phyloP scores from a whole-genome alignment of 2,113 vertebrate species.

The Sardina pilchardus region DNA sequence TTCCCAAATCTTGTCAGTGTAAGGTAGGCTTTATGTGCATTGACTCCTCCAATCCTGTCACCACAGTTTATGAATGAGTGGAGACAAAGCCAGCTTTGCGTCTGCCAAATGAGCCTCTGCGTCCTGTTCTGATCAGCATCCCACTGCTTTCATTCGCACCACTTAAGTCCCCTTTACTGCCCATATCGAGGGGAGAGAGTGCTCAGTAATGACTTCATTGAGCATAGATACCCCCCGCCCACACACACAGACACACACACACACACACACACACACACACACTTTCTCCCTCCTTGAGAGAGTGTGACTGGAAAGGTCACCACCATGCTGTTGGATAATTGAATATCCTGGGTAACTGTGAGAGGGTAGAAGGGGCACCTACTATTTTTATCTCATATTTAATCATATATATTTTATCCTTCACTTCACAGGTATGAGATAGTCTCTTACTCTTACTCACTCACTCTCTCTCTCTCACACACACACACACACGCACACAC shows the following conservation, averaged over 20 bases:
- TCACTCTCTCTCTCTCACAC: neutral
- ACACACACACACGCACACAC: constrained; percentile 16
- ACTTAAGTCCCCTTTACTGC: neutral
- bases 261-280: neutral
- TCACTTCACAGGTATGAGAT: neutral
- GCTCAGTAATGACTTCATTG: neutral
- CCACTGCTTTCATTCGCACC: neutral
- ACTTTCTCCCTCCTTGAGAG: neutral
- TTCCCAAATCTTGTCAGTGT: too few relatives aligned
- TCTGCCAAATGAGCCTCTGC: neutral
- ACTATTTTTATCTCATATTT: neutral
- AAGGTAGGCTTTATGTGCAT: too few relatives aligned
- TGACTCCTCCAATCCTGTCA: neutral
- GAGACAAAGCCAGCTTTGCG: neutral
- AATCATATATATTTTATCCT: neutral
- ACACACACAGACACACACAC: neutral
- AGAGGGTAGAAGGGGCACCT: neutral
- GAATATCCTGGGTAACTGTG: neutral
- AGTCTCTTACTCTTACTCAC: neutral
- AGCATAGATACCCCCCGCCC: neutral
- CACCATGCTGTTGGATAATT: neutral
- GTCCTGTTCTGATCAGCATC: neutral
- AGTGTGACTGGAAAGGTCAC: neutral
- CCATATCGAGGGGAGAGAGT: neutral
- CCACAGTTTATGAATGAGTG: neutral